Evolutionary conservation across 2,797 vertebrate species (phyloP).

Genomic region (Gobio occitaniae): DNA sequence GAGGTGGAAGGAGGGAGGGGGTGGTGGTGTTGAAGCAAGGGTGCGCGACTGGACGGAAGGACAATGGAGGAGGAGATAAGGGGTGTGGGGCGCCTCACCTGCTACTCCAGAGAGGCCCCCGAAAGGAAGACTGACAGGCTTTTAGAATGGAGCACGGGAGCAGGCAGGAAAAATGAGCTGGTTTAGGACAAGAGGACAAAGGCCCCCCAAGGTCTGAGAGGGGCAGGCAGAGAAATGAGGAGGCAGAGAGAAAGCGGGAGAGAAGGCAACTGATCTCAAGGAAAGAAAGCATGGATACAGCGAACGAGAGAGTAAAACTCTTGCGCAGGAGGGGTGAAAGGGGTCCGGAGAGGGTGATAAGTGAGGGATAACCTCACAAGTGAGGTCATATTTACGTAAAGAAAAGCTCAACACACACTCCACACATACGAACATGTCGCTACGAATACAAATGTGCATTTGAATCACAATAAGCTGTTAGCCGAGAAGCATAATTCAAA

Average conservation of each 20-base stretch:
- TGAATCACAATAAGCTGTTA: constrained; percentile 20
- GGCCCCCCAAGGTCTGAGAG: constrained; percentile 62
- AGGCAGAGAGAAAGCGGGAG: constrained; percentile 37
- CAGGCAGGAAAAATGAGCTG: constrained; percentile 64
- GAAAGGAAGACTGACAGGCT: constrained; percentile 66
- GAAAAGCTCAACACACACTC: not conserved
- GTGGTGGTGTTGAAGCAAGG: constrained; percentile 44
- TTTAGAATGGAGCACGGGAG: constrained; percentile 62
- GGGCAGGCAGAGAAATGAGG: constrained; percentile 42
- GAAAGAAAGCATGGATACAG: constrained; percentile 45
- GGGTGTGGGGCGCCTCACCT: constrained; percentile 63
- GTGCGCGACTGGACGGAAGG: constrained; percentile 56
- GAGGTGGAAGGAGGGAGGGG: constrained; percentile 46
- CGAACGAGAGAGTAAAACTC: constrained; percentile 35
- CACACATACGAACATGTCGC: not conserved
- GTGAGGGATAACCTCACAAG: constrained; percentile 21
- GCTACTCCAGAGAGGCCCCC: constrained; percentile 65
- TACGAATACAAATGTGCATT: constrained; percentile 27
- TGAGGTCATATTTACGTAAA: not conserved
- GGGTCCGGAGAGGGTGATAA: constrained; percentile 28
- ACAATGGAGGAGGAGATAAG: constrained; percentile 61
- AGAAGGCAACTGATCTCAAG: constrained; percentile 39
- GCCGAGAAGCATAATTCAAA: constrained; percentile 44
- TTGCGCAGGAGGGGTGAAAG: constrained; percentile 38
- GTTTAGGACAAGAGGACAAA: constrained; percentile 66